Evolutionary conservation across 2,113 vertebrate species (phyloP), one percentile per base, ranked within the genome.

Genomic region (Odontophorus gujanensis): DNA sequence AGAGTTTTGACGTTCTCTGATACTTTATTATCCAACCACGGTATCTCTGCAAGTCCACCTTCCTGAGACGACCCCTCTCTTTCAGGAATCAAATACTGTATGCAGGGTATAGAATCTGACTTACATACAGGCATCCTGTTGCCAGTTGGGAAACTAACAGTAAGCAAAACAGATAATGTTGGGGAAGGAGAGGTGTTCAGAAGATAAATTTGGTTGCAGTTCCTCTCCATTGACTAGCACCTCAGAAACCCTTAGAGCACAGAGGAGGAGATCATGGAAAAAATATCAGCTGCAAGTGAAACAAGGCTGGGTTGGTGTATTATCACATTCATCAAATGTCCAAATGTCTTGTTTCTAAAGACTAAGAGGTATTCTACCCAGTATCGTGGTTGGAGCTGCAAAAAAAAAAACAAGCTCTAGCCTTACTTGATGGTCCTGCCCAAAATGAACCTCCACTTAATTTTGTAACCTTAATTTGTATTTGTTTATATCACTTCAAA

Each of bases 1-100:
- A 43, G 76, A 82, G 57, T 92, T 93, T 61, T 94, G 93, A 92
- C 88, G 90, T 96, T 96, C 90, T 79, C 69, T 68, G 90, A 67
- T 81, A 80, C 72, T 87, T 92, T 77, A 86, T 17, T 86, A 32
- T 62, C 80, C 57, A 92, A 47, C 72, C 73, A 92, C 6, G 57
- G 19, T 72, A 90, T 76, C 88, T 90, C 69, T 90, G 59, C 34
- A 72, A 24, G 4, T 81, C 67, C 76, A 58, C 40, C 80, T 81
- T 81, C 72, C 53, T 40, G 55, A 83, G 65, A 74, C 9, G 62
- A 78, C 50, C 3, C 63, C 24, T 89, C 15, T 48, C 36, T 67
- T 63, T 76, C 65, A 89, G 59, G 72, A 82, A 91, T 71, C 50
- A 79, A 84, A 79, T 48, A 45, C 18, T 38, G 32, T 0, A 0